These are phyloP conservation scores for Saccostrea glomerata DNA, from an alignment of 1,140 invertebrate genomes.

Conservation along the genomic window DNA sequence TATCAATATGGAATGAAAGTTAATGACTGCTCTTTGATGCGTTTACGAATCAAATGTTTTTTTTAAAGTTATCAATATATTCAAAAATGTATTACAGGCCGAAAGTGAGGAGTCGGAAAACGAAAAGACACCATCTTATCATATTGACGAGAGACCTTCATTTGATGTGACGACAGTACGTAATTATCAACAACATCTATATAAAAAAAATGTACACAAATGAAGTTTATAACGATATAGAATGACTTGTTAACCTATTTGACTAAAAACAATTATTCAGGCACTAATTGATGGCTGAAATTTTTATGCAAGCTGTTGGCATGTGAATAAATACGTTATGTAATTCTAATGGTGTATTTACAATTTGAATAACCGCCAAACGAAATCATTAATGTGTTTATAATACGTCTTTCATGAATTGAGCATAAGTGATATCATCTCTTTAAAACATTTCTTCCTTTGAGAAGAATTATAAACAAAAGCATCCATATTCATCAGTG, in stretches of 20 bases:
- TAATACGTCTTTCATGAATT: conserved; percentile 37
- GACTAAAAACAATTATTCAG: too few species aligned
- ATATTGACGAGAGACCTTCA: conserved; percentile 14
- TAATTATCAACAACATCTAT: neutral
- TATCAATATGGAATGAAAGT: too few species aligned
- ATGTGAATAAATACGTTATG: neutral
- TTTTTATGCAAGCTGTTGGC: neutral
- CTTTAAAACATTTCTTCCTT: conserved; percentile 4
- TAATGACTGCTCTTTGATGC: too few species aligned
- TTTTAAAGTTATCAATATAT: too few species aligned
- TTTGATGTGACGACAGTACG: conserved; percentile 5
- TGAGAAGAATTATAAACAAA: conserved; percentile 31
- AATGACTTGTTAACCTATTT: too few species aligned
- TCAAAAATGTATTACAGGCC: conserved; percentile 25
- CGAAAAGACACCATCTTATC: conserved; percentile 47
- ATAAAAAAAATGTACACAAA: too few species aligned
- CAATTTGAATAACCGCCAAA: conserved; percentile 7
- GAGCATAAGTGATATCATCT: conserved; percentile 11
- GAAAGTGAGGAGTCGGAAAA: conserved; percentile 45
- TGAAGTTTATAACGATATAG: too few species aligned
- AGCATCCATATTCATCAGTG: conserved; percentile 1
- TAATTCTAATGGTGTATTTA: conserved; percentile 17
- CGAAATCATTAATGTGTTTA: conserved; percentile 35
- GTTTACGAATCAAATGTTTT: too few species aligned
- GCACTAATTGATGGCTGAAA: too few species aligned